A percentile compares a stretch with the other conserved stretches of the same genome.
These are phyloP conservation scores for Catharus ustulatus DNA, from an alignment of 2,797 vertebrate genomes.

Conservation along the genomic window DNA sequence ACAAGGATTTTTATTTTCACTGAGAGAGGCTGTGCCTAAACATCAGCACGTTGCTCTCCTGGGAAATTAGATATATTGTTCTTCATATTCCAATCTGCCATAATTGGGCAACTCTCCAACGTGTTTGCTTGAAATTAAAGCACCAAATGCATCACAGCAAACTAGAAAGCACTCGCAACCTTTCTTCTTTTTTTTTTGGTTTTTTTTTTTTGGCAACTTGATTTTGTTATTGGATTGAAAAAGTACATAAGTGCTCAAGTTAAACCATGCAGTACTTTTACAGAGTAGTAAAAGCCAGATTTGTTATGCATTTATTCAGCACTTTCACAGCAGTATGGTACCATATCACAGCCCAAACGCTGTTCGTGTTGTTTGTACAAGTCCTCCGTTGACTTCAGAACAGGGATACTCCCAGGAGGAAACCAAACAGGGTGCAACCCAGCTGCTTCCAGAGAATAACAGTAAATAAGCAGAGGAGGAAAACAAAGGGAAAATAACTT, in stretches of 20 bases:
- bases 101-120: neutral
- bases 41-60: neutral
- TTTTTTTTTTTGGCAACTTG: neutral
- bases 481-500: neutral
- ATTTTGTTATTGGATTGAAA: neutral
- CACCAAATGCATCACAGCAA: neutral
- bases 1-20: neutral
- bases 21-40: neutral
- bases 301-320: conserved; percentile 40
- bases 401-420: conserved; percentile 17
- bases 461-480: neutral
- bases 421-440: neutral
- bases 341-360: neutral
- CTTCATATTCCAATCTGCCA: conserved; percentile 8
- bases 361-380: neutral
- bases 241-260: neutral
- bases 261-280: neutral
- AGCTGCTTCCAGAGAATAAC: neutral
- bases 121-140: neutral
- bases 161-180: neutral
- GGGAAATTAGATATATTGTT: conserved; percentile 10
- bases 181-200: neutral
- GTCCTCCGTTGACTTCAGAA: neutral
- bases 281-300: neutral
- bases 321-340: neutral